Base-by-base conservation (phyloP, 1,140 invertebrate genomes). In the Drosophila repleta region DNA sequence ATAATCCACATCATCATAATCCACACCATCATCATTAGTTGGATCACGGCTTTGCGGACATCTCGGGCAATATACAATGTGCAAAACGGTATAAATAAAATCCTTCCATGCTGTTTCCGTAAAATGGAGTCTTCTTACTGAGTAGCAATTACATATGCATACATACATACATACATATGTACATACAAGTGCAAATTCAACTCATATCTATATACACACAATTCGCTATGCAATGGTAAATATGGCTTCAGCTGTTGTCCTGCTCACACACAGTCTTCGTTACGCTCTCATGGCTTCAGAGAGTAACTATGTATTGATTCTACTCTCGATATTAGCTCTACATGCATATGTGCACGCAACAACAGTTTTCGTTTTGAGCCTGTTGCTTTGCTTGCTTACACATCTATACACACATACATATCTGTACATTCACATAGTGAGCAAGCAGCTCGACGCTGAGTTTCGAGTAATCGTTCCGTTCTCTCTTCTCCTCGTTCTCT, bases 81-180 rank as follows among this genome's bases (percentile, higher is more conserved):
- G 26, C 29, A 3, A n/a, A n/a, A 13, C 32, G 37, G 21, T 49
- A 39, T 58, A 41, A 49, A 20, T 35, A 58, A 58, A 66, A 26
- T 26, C 29, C 39, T n/a, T 57, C 1, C 18, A 39, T 48, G 18
- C 20, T 26, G 26, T 26, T 24, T 18, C 4, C 48, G 48, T 4
- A 43, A 24, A 64, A 32, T 3, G n/a, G 1, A 20, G n/a, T 13
- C 11, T 13, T 1, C 3, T 21, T 24, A n/a, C 21, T 17, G n/a
- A 41, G 15, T 41, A 29, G 26, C 1, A 29, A 29, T 0, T 0
- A 29, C 1, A 29, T 26, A 26, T 26, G 24, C n/a, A n/a, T n/a
- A n/a, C n/a, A n/a, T n/a, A n/a, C n/a, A n/a, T n/a, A n/a, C n/a
- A n/a, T n/a, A n/a, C n/a, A n/a, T 37, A 8, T 35, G 3, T 10